Evolutionary conservation across 2,888 invertebrate genomes (phyloP).

Genomic region (Lottia scabra): DNA sequence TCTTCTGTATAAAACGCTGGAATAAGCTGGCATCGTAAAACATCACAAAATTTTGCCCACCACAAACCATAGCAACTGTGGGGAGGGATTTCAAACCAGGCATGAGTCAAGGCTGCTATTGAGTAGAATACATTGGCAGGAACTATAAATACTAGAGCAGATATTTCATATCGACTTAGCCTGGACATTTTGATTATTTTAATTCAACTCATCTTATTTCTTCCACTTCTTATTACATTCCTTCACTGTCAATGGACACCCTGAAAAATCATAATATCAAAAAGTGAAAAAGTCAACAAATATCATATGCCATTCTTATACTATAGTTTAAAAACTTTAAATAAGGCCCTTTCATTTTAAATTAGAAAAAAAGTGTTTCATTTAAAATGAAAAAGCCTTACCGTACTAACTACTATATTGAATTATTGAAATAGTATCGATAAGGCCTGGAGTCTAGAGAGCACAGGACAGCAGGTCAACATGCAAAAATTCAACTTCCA

Average conservation of each 20-base stretch:
- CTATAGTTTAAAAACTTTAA: too few relatives aligned
- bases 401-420: too few relatives aligned
- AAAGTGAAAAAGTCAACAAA: too few relatives aligned
- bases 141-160: conserved; percentile 37
- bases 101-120: conserved; percentile 43
- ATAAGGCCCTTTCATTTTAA: too few relatives aligned
- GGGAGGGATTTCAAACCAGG: conserved; percentile 54
- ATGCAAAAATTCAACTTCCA: too few relatives aligned
- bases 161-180: not conserved
- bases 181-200: not conserved
- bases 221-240: not conserved
- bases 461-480: too few relatives aligned
- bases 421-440: too few relatives aligned
- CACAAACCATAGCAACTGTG: conserved; percentile 51
- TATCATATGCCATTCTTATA: too few relatives aligned
- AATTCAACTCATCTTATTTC: not conserved
- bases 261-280: too few relatives aligned
- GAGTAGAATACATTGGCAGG: conserved; percentile 45
- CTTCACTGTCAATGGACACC: not conserved
- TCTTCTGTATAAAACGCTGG: conserved; percentile 55
- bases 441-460: too few relatives aligned
- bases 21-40: conserved; percentile 46
- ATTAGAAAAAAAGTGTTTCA: too few relatives aligned
- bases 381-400: too few relatives aligned
- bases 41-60: conserved; percentile 53